phyloP scores from a whole-genome alignment of 30 jellyfish, hydroid and myxozoan genomes.

The Hydractinia symbiolongicarpus region DNA sequence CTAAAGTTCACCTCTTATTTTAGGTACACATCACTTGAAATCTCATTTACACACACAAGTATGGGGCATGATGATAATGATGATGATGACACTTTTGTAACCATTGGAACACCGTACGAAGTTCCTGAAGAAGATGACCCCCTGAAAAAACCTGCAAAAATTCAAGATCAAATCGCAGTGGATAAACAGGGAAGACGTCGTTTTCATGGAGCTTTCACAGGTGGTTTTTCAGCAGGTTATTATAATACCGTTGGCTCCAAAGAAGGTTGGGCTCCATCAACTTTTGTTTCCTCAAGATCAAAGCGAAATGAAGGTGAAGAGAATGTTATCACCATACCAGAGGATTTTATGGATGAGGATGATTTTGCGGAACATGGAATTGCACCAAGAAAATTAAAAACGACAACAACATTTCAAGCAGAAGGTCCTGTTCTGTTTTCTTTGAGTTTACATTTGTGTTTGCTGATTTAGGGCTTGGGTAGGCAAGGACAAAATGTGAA shows the following conservation, averaged over 20 bases:
- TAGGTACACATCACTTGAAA: too few species aligned
- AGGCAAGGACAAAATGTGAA: too few species aligned
- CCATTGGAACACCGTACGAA: constrained; percentile 82
- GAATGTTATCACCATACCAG: constrained; percentile 38
- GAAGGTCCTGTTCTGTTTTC: not conserved
- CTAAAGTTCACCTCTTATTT: too few species aligned
- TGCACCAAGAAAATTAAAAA: constrained; percentile 73
- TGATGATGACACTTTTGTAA: constrained; percentile 28
- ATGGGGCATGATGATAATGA: not conserved
- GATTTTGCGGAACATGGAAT: constrained; percentile 92
- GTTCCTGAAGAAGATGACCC: constrained; percentile 67
- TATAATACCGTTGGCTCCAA: constrained; percentile 92
- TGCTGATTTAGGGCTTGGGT: too few species aligned
- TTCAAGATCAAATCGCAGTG: constrained; percentile 76
- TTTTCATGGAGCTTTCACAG: constrained; percentile 99
- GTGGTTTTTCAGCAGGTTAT: constrained; percentile 99
- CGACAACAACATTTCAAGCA: constrained; percentile 49
- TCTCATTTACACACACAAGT: not conserved
- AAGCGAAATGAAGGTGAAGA: constrained; percentile 36
- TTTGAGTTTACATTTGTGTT: too few species aligned
- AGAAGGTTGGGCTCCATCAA: constrained; percentile 98
- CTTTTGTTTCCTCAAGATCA: constrained; percentile 83
- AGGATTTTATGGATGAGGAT: constrained; percentile 98
- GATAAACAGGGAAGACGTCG: constrained; percentile 94
- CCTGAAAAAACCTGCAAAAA: constrained; percentile 49